Base-by-base conservation (phyloP, 2,797 vertebrate species). In the Hybognathus amarus region DNA sequence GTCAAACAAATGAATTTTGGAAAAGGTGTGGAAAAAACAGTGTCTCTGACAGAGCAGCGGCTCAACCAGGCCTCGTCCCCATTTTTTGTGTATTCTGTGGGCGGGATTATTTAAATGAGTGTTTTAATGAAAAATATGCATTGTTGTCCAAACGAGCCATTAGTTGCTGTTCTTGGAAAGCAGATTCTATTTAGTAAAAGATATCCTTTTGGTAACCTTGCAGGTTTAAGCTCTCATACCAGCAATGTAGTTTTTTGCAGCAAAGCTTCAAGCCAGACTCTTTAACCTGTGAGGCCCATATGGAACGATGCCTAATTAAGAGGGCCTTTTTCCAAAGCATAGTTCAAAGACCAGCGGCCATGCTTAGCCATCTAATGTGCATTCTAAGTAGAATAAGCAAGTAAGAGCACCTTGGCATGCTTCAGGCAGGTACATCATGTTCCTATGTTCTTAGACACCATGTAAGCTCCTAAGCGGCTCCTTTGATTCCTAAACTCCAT, bases 231-330 rank as follows among this genome's bases (percentile, higher is more conserved):
- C 76, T 64, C 6, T 63, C 33, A 59, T 66, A 36, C 30, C 6
- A 74, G n/a, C n/a, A 22, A 61, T 47, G 40, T 36, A 36, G 54
- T 63, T 73, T 73, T n/a, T 13, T 73, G 69, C 54, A 52, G 52
- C 1, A 1, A 27, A n/a, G 45, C 47, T 30, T 7, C 47, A 81
- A 73, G 54, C 24, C 24, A 73, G 27, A 30, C 79, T 33, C 52
- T 71, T 81, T 73, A 81, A 81, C 38, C 24, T 73, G 40, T n/a
- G 24, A 70, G 11, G 52, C 70, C 67, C 50, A 22, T 70, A 56
- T 81, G 56, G 79, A 81, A 75, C 45, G 2, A 66, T 30, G 59
- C 33, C 30, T 76, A 67, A 82, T 67, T 82, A 68, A 67, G 24
- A 42, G n/a, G 61, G 33, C n/a, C 17, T 45, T 66, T 82, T 75